Evolutionary conservation across 2,888 invertebrate genomes (phyloP).

Genomic region (Archips crataeganus): DNA sequence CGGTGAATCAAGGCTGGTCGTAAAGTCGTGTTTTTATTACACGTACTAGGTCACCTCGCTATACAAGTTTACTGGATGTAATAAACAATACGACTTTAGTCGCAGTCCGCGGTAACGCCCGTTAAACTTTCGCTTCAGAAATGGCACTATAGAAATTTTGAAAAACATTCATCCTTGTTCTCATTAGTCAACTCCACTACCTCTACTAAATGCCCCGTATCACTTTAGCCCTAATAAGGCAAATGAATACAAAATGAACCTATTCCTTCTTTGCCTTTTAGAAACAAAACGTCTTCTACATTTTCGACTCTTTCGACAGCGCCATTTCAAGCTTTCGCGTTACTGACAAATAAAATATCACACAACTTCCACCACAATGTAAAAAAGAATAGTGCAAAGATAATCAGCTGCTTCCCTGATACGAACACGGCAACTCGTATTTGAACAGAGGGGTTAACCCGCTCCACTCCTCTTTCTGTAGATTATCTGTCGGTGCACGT

Average conservation of each 20-base stretch:
- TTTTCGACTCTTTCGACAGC: conserved; percentile 36
- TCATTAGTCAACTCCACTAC: conserved; percentile 35
- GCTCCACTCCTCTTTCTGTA: background rate
- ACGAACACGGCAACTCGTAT: conserved; percentile 5
- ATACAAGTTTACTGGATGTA: background rate
- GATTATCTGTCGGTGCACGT: background rate
- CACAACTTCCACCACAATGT: conserved; percentile 37
- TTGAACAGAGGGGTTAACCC: background rate
- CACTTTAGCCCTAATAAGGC: conserved; percentile 28
- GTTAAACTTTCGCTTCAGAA: conserved; percentile 1
- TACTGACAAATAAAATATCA: conserved; percentile 30
- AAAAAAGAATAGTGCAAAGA: conserved; percentile 40
- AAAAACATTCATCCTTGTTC: conserved; percentile 32
- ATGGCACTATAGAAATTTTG: conserved; percentile 32
- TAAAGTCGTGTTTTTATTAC: conserved; percentile 1
- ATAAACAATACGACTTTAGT: background rate
- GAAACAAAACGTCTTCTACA: conserved; percentile 18
- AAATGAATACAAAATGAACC: conserved; percentile 35
- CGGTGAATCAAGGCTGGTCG: background rate
- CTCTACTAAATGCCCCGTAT: conserved; percentile 42
- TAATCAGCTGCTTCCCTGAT: conserved; percentile 32
- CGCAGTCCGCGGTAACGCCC: conserved; percentile 5
- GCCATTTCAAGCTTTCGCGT: conserved; percentile 34
- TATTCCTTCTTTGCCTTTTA: conserved; percentile 18
- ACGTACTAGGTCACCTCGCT: background rate